Evolutionary conservation across 1,140 invertebrate species (phyloP).

Genomic region (Panagrolaimus sp.): DNA sequence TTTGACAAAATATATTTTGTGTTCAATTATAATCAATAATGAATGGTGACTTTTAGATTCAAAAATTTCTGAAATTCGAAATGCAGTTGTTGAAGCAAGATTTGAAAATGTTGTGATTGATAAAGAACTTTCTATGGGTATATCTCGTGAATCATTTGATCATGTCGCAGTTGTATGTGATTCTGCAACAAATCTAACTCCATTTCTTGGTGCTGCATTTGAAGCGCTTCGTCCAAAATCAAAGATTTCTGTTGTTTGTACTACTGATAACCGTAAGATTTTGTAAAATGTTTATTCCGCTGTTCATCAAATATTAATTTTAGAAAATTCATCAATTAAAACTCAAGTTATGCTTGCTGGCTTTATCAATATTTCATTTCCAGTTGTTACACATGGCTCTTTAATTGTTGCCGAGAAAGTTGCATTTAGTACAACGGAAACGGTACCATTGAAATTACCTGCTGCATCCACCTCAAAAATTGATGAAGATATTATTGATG

Average conservation of each 20-base stretch:
- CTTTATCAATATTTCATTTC: background rate
- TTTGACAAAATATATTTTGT: too few species aligned
- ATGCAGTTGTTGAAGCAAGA: background rate
- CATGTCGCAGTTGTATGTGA: background rate
- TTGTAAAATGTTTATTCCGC: too few species aligned
- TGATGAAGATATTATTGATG: conserved; percentile 36
- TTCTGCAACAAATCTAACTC: background rate
- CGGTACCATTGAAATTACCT: conserved; percentile 20
- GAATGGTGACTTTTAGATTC: too few species aligned
- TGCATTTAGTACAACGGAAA: conserved; percentile 16
- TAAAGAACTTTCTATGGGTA: background rate
- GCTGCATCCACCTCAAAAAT: background rate
- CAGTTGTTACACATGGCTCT: background rate
- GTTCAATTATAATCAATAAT: too few species aligned
- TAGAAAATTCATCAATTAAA: background rate
- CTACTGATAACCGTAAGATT: background rate
- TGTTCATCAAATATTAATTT: background rate
- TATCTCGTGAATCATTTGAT: background rate
- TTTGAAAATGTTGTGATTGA: background rate
- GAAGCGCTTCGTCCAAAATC: background rate
- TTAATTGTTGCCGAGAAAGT: conserved; percentile 5
- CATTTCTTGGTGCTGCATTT: background rate
- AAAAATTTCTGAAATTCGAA: too few species aligned
- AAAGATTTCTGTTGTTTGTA: background rate
- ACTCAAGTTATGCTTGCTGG: background rate